These are phyloP conservation scores for Matsumurasca onukii DNA, from an alignment of 1,140 invertebrate genomes.

Conservation along the genomic window DNA sequence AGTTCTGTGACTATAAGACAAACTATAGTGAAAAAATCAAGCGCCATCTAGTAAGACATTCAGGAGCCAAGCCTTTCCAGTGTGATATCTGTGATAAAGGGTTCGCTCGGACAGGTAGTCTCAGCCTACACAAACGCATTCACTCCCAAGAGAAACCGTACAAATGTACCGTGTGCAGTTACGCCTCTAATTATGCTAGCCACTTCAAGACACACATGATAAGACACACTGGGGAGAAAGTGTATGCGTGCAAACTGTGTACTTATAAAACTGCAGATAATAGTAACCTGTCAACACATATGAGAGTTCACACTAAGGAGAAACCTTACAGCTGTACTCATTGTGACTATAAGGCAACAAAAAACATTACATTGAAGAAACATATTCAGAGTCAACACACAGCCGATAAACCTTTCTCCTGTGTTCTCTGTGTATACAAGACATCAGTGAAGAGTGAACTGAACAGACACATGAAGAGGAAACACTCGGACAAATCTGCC, in stretches of 20 bases:
- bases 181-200: slow-evolving; percentile 46
- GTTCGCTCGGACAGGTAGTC: slow-evolving; percentile 46
- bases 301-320: slow-evolving; percentile 52
- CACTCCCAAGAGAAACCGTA: not conserved
- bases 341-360: slow-evolving; percentile 47
- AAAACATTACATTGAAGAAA: slow-evolving; percentile 37
- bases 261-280: slow-evolving; percentile 44
- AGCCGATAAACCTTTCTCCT: not conserved
- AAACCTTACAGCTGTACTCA: slow-evolving; percentile 52
- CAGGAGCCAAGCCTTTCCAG: not conserved
- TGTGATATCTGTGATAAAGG: slow-evolving; percentile 53
- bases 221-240: slow-evolving; percentile 56
- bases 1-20: slow-evolving; percentile 56
- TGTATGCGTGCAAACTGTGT: slow-evolving; percentile 56
- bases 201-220: slow-evolving; percentile 54
- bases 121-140: not conserved
- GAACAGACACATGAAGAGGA: not conserved
- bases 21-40: slow-evolving; percentile 52
- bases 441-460: not conserved
- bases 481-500: no score
- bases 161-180: not conserved
- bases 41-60: slow-evolving; percentile 9
- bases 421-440: not conserved
- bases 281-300: not conserved
- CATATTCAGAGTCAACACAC: slow-evolving; percentile 16